These are phyloP conservation scores for Agrotis segetum DNA, from an alignment of 2,888 invertebrate species.

Conservation along the genomic window DNA sequence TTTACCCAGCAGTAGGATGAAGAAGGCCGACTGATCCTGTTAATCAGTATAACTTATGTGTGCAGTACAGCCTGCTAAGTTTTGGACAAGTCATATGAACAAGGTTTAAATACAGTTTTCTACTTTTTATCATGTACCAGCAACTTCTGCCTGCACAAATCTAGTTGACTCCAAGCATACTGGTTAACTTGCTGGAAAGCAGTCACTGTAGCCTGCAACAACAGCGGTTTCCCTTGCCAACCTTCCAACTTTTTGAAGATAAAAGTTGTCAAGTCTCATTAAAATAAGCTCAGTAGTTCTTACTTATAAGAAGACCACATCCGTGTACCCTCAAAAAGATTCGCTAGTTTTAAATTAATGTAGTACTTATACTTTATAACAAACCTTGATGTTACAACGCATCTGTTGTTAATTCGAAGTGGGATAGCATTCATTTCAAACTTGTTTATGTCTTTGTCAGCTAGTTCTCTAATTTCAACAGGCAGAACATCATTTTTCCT, in stretches of 20 bases:
- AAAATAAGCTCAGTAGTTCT: not conserved
- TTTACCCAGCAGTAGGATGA: too few species aligned
- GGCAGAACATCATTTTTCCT: constrained; percentile 97
- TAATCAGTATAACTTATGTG: too few species aligned
- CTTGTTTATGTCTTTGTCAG: constrained; percentile 94
- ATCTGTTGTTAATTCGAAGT: constrained; percentile 93
- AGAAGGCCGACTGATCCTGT: too few species aligned
- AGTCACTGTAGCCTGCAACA: too few species aligned
- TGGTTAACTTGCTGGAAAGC: too few species aligned
- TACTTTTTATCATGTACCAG: not conserved
- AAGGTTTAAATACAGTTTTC: not conserved
- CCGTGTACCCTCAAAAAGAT: not conserved
- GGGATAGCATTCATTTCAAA: constrained; percentile 94
- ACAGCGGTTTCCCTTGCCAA: too few species aligned
- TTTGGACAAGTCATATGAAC: not conserved
- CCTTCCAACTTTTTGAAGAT: not conserved
- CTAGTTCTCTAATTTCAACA: constrained; percentile 94
- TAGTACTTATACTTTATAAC: not conserved
- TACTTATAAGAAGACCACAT: not conserved
- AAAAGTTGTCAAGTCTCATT: not conserved
- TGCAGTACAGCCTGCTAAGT: too few species aligned
- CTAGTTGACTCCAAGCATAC: too few species aligned
- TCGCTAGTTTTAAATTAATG: not conserved
- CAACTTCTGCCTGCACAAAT: not conserved
- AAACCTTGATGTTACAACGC: constrained; percentile 95